Percentiles rank a stretch among this genome's conserved stretches.
These are phyloP conservation scores for Rhadinocentrus ornatus DNA, from an alignment of 2,797 vertebrate genomes.

Conservation along the genomic window DNA sequence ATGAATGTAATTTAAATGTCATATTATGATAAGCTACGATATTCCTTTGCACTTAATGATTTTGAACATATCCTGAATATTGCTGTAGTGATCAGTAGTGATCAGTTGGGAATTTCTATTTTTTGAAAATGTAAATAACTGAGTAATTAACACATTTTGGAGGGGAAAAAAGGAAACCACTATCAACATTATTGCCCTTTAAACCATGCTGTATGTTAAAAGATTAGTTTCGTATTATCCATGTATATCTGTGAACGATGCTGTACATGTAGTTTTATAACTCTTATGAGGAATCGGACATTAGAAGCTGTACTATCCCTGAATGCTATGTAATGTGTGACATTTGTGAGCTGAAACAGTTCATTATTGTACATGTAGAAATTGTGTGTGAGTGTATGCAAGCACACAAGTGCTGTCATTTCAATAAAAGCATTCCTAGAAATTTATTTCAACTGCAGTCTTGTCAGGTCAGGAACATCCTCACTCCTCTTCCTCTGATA, in stretches of 20 bases:
- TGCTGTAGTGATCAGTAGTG: constrained; percentile 40
- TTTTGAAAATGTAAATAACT: constrained; percentile 41
- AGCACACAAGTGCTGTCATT: constrained; percentile 35
- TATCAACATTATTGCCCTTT: neutral
- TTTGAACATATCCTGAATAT: constrained; percentile 60
- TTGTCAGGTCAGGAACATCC: constrained; percentile 1
- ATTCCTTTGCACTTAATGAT: constrained; percentile 68
- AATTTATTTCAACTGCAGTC: constrained; percentile 34
- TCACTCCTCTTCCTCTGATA: constrained; percentile 62
- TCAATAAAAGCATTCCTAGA: constrained; percentile 64
- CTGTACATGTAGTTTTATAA: neutral
- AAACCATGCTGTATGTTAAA: constrained; percentile 32
- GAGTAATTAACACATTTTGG: constrained; percentile 10
- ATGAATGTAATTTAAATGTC: constrained; percentile 74
- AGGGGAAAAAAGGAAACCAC: neutral
- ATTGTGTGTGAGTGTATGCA: constrained; percentile 23
- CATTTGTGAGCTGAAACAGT: constrained; percentile 44
- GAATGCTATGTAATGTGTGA: constrained; percentile 33
- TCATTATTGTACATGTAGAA: constrained; percentile 33
- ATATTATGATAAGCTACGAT: constrained; percentile 53
- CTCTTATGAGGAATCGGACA: constrained; percentile 12
- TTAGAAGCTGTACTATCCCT: constrained; percentile 24
- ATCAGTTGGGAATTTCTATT: constrained; percentile 58
- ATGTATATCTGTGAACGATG: constrained; percentile 21
- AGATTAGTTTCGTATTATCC: constrained; percentile 13